Base-by-base conservation (phyloP, 2,888 invertebrate genomes). In the Microdon myrmicae region DNA sequence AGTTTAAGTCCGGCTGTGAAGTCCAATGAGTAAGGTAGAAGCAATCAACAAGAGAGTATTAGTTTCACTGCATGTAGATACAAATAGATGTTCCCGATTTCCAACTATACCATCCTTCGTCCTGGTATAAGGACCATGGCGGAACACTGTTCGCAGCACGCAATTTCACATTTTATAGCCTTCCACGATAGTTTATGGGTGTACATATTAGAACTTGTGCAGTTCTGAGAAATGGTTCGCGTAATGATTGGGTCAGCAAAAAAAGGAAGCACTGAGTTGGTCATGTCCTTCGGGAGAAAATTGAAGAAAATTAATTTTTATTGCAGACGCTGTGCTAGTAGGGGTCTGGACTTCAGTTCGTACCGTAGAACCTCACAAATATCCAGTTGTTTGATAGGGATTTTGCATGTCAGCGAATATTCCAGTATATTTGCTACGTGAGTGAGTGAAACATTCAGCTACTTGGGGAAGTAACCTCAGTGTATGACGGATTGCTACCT, bases 151-250 rank as follows among this genome's bases (percentile, higher is more conserved):
- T 48, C 17, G 29, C 19, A 35, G 37, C 61, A 64, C 61, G 61
- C 61, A 64, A 64, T 64, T 51, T 45, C 22, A 17, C 41, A 34
- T 55, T 55, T 43, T 44, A 51, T 49, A 26, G 25, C 28, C 39
- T 44, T 38, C 12, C 28, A 19, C 28, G 22, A 8, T 38, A 29
- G 20, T 56, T 49, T 55, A 56, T 35, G 56, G 49, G 34, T 39
- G 44, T 43, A 34, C 48, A 55, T 39, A 56, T 56, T 61, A 49
- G 60, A 49, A 55, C 38, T 28, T 43, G 51, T 55, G 47, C 38
- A 49, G 20, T 55, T 61, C 48, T 14, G 13, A 28, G 55, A 61
- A 55, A 32, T 20, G 41, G 16, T 41, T 43, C n/a, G 28, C 44
- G 54, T 61, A 61, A 61, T 55, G 55, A 55, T 48, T 43, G 43